Evolutionary conservation across 1,140 invertebrate genomes (phyloP), one percentile per base, ranked within the genome.

Genomic region (Zaprionus inermis): DNA sequence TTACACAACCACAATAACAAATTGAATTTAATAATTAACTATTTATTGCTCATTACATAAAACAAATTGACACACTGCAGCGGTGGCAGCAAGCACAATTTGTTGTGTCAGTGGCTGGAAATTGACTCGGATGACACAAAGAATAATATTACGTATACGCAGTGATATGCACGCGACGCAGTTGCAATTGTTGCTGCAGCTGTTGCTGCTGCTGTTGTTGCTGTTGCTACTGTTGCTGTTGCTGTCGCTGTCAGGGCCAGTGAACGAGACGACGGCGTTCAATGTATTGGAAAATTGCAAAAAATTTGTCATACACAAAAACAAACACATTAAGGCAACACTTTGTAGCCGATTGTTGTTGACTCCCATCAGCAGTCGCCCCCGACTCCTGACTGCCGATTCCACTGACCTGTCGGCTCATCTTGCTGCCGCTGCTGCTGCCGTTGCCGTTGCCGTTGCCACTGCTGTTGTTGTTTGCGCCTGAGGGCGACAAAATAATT

Each of bases 231-330:
- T 46, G 44, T 18, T 20, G 3, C 0, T 46, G 64, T 44, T 77
- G 75, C 57, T 72, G 49, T 46, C 63, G 67, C 34, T 69, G 82
- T 56, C 71, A 49, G 56, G 69, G 38, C 18, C 44, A 68, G 60
- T 71, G 24, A 54, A 54, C 51, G 57, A 73, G 65, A 5, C 57
- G 52, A 5, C 57, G 52, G 49, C 52, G 76, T 61, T 83, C 84
- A 88, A 88, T 88, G 84, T 88, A 89, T 83, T 72, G 83, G 79
- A 88, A 88, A 88, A 88, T 88, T 88, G 83, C 83, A 79, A 54
- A 59, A 69, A 59, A 78, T 67, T 83, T 71, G 65, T 65, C 73
- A 77, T 73, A 80, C 54, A 76, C 61, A 76, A 72, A 79, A 76
- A 59, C 46, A 86, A 74, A 88, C 75, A 85, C 73, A 85, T 84